Evolutionary conservation across 2,113 vertebrate species (phyloP).

Genomic region (Zapus hudsonius): DNA sequence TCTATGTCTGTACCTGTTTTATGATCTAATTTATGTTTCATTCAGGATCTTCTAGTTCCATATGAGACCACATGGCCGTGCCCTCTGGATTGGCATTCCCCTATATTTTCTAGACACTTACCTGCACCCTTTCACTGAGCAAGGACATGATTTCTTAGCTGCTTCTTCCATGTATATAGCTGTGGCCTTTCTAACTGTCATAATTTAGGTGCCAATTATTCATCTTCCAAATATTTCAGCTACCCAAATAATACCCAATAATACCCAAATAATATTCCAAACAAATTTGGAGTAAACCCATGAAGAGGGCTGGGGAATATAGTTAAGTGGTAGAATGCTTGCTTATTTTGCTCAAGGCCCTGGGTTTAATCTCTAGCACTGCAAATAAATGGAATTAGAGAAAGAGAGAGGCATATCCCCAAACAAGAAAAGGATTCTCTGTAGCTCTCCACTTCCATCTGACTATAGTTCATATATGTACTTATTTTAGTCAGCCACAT

Average conservation of each 20-base stretch:
- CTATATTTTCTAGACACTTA: neutral
- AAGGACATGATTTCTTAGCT: neutral
- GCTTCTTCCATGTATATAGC: neutral
- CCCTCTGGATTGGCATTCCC: neutral
- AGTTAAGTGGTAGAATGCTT: neutral
- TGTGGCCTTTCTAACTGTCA: neutral
- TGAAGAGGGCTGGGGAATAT: neutral
- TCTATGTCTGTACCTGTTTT: neutral
- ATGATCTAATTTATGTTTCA: neutral
- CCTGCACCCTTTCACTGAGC: fast-evolving
- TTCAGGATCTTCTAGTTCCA: neutral
- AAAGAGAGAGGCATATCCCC: neutral
- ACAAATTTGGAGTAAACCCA: neutral
- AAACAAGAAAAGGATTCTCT: neutral
- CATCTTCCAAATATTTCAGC: neutral
- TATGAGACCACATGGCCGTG: neutral
- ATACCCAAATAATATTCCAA: neutral
- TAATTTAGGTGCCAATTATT: neutral
- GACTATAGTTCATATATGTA: neutral
- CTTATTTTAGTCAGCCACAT: no score
- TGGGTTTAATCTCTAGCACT: neutral
- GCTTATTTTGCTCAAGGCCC: no score
- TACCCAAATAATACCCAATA: neutral
- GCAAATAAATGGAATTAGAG: neutral
- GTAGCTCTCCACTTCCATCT: neutral